These are phyloP conservation scores for Crenichthys baileyi DNA, from an alignment of 2,797 vertebrate species.

Conservation along the genomic window DNA sequence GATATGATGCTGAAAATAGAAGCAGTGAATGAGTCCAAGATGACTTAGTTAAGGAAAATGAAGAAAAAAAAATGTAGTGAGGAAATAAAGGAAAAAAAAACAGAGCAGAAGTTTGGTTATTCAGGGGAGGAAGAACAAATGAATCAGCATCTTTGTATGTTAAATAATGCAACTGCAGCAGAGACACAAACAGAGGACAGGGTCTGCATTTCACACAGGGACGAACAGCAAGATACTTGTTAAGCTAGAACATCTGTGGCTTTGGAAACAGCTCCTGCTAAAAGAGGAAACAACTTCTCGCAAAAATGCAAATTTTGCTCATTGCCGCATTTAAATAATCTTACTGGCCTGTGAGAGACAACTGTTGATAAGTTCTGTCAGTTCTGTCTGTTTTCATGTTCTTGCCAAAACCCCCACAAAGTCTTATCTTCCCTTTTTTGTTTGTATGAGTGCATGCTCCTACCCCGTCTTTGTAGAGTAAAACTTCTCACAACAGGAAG, in stretches of 20 bases:
- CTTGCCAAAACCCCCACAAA: not conserved
- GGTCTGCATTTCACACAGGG: conserved; percentile 48
- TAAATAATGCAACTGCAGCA: conserved; percentile 67
- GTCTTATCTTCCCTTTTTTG: not conserved
- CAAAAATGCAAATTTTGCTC: conserved; percentile 58
- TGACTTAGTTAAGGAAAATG: conserved; percentile 20
- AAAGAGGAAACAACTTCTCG: conserved; percentile 46
- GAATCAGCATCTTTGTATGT: conserved; percentile 59
- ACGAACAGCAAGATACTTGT: conserved; percentile 32
- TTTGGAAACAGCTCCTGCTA: conserved; percentile 60
- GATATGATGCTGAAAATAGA: conserved; percentile 18
- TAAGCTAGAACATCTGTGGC: conserved; percentile 66
- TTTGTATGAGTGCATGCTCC: not conserved
- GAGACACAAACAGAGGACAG: conserved; percentile 30
- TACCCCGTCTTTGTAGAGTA: conserved; percentile 41
- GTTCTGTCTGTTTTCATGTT: conserved; percentile 27
- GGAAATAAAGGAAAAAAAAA: conserved; percentile 47
- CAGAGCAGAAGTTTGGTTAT: conserved; percentile 66
- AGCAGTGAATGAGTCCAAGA: conserved; percentile 1
- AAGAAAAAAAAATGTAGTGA: conserved; percentile 20
- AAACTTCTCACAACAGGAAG: conserved; percentile 26
- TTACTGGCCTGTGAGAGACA: conserved; percentile 37
- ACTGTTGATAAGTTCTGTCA: conserved; percentile 27
- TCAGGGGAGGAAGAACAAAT: conserved; percentile 62
- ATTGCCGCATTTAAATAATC: conserved; percentile 32